Base-by-base conservation (phyloP, 2,113 vertebrate genomes). In the Oncorhynchus gorbuscha region DNA sequence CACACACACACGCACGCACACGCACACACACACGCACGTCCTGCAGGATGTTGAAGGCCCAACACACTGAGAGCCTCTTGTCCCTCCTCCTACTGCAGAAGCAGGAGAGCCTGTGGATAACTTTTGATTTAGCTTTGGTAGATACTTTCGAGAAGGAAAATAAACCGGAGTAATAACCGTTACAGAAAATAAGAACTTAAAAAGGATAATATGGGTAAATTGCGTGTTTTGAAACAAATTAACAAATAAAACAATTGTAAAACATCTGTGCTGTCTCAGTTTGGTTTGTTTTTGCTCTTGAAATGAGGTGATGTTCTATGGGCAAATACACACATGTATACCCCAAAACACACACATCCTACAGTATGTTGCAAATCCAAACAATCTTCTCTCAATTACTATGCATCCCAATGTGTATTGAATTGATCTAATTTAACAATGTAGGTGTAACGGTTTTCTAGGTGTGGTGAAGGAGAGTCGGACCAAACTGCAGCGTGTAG, bases 141-240 rank as follows among this genome's bases (percentile, higher is more conserved):
- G 90, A 94, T 87, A 91, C 88, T 90, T 91, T 91, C 89, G 87
- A 91, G 39, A 45, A 85, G 91, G 84, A 90, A 84, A 91, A 92
- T 83, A 91, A 89, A 93, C 90, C 86, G 86, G 91, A 93, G 91
- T 94, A 93, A 93, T 92, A 93, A 93, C 91, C 93, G 92, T 93
- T 92, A 92, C 90, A 92, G 91, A 92, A 93, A 92, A 91, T 89
- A 89, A 91, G 90, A 91, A 88, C 81, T 45, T 45, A 45, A 88
- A 85, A 92, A 93, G 90, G 39, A 45, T 45, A 45, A 45, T 39
- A 45, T 45, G 39, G 93, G 92, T 94, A 94, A 93, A 89, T 92
- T 93, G 92, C 91, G 93, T 94, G 93, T 94, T 93, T 94, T 93
- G 90, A 93, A 93, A 93, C 92, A 93, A 94, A 93, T 92, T 87